These are phyloP conservation scores for Acanthornis magna DNA, from an alignment of 2,797 vertebrate genomes.

Conservation along the genomic window DNA sequence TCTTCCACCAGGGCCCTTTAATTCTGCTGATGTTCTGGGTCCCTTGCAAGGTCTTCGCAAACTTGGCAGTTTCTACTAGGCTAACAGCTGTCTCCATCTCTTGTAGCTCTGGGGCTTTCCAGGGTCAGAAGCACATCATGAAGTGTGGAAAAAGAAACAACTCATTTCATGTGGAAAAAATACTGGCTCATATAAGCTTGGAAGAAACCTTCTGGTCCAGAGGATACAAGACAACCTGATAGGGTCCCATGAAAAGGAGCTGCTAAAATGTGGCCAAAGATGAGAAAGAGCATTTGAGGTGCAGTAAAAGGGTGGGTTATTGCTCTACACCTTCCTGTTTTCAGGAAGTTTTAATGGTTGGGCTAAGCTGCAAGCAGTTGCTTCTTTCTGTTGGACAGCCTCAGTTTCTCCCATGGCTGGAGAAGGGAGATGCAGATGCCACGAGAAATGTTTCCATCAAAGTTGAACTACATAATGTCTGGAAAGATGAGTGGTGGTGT, in stretches of 20 bases:
- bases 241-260: neutral
- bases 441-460: neutral
- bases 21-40: conserved; percentile 45
- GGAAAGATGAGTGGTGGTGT: neutral
- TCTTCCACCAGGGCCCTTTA: neutral
- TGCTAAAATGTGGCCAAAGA: neutral
- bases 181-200: conserved; percentile 13
- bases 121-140: conserved; percentile 41
- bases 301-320: neutral
- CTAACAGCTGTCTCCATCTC: conserved; percentile 62
- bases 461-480: conserved; percentile 9
- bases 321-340: neutral
- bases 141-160: neutral
- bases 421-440: neutral
- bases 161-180: conserved; percentile 20
- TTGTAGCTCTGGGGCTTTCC: conserved; percentile 26
- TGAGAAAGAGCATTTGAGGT: neutral
- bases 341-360: neutral
- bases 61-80: conserved; percentile 48
- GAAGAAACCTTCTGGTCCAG: conserved; percentile 15
- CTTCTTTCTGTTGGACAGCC: neutral
- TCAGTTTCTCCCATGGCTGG: neutral
- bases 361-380: neutral
- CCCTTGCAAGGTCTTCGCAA: conserved; percentile 1
- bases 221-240: neutral